Evolutionary conservation across 1,140 invertebrate genomes (phyloP).

Genomic region (Bombus breviceps): DNA sequence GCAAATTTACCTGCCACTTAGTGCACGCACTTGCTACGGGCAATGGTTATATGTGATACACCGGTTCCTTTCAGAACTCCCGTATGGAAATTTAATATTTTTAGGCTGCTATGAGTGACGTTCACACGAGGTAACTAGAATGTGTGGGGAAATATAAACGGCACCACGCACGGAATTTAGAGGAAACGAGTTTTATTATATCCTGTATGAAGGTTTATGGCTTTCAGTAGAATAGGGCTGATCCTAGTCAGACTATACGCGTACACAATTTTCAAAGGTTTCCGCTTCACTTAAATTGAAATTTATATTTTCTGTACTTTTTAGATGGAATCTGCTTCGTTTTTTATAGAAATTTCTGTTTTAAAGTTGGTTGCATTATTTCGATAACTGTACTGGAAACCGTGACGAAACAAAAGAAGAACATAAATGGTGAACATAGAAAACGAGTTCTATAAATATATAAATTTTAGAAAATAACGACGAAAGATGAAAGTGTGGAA

Average conservation of each 20-base stretch:
- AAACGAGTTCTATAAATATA: too few species aligned
- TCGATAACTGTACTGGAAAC: background rate
- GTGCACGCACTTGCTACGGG: background rate
- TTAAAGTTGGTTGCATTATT: too few species aligned
- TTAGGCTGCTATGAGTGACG: background rate
- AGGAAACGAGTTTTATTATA: background rate
- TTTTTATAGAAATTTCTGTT: background rate
- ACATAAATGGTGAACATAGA: too few species aligned
- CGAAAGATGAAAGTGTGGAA: too few species aligned
- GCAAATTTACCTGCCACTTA: constrained; percentile 53
- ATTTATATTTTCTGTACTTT: background rate
- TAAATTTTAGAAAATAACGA: background rate
- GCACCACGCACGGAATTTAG: background rate
- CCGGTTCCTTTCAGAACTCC: too few species aligned
- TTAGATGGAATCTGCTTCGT: background rate
- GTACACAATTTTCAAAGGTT: background rate
- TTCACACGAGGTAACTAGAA: background rate
- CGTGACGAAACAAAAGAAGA: background rate
- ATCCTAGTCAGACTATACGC: background rate
- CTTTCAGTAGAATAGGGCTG: background rate
- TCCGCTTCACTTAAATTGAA: background rate
- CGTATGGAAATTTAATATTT: constrained; percentile 11
- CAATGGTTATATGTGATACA: constrained; percentile 12
- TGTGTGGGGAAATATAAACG: background rate
- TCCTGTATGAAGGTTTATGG: background rate